Evolutionary conservation across 2,113 vertebrate species (phyloP), one percentile per base, ranked within the genome.

Genomic region (Cervus canadensis): DNA sequence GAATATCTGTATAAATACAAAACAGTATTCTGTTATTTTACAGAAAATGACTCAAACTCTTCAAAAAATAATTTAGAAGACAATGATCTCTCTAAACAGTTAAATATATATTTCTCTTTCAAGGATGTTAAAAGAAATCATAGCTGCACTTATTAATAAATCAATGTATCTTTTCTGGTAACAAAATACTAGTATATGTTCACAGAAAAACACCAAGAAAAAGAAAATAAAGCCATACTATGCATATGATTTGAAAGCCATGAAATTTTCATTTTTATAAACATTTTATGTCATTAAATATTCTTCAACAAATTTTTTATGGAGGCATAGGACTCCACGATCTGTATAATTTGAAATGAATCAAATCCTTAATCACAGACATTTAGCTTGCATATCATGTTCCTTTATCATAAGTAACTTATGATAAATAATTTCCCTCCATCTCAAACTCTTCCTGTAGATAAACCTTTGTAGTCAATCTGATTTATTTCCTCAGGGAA

Each of bases 1-100:
- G 99, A 98, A 99, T 99, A 98, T 99, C 99, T 99, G 87, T 90
- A 36, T 94, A 97, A 93, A 98, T 45, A 59, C 0, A 7, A 97
- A 96, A n/a, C 91, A 2, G 10, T 2, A 21, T 28, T 57, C 23
- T 83, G 23, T 52, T 97, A 97, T 48, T 50, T 96, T 40, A 33
- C 8, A 71, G 9, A 89, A 88, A 91, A 57, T 83, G 85, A 94
- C 57, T 85, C 26, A 89, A 96, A 96, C 6, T 79, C 9, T 87
- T 84, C 50, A 83, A 88, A 96, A 94, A 94, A 16, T 50, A 95
- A 87, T 86, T 7, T 93, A 40, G n/a, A 89, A 94, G 82, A 96
- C 26, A 87, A 87, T 23, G 15, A 95, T 92, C 5, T 19, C 9
- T 92, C 33, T 82, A 67, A 93, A 93, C 40, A 86, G 13, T 89